Evolutionary conservation across 2,113 vertebrate genomes (phyloP), one percentile per base, ranked within the genome.

Genomic region (Boulengeromyrus knoepffleri): DNA sequence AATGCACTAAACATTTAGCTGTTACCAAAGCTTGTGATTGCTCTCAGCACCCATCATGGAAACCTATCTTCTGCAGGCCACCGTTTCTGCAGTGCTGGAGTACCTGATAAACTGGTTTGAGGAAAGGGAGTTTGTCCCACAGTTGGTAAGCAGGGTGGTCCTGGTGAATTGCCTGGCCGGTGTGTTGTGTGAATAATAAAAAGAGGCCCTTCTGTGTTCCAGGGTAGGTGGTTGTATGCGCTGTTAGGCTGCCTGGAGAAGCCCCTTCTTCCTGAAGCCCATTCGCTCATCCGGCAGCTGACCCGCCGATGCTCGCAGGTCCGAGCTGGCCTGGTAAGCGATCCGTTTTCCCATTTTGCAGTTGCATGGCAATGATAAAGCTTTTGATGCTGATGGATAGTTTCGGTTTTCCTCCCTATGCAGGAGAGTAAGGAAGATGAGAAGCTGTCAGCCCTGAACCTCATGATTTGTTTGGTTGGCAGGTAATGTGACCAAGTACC

Each of bases 391-490:
- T 47, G 74, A 80, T 19, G 21, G 3, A 53, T 89, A 21, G 39
- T 46, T n/a, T 24, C 1, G 83, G 45, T 8, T 88, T 83, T 89
- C 50, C 77, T 89, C 15, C 92, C 89, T 88, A 74, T 93, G 91
- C 93, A 99, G 98, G 96, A 97, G 87, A 97, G 91, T 93, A 96
- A 95, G 94, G 97, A 98, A 56, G 97, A 99, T 85, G 97, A 98
- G 88, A 95, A 95, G 31, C 95, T 99, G 89, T 97, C 98, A 88
- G 97, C 98, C 89, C 96, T 99, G 91, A 99, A 98, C 93, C 94
- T 99, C 92, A 95, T 99, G 88, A 99, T 99, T 93, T 99, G 99
- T 94, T 96, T 99, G 92, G 98, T 99, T 96, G 97, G 98, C 93
- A 98, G 99, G 99, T 99, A 97, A 21, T 70, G 27, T 89, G 24